Evolutionary conservation across 2,113 vertebrate genomes (phyloP).

Genomic region (Cyrtonyx montezumae): DNA sequence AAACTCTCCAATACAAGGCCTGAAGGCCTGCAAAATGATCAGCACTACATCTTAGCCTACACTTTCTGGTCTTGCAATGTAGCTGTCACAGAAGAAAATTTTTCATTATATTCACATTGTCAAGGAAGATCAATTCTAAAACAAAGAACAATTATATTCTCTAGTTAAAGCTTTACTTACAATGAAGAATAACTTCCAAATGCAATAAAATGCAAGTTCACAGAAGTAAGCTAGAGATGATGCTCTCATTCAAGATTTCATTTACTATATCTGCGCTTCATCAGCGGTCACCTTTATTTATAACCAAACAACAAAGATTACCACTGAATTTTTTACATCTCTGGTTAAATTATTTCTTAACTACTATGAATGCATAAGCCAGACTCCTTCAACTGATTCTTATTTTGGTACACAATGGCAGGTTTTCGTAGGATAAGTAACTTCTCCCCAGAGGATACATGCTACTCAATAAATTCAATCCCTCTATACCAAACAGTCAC

Average conservation of each 20-base stretch:
- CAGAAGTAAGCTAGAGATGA: not conserved
- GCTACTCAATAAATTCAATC: not conserved
- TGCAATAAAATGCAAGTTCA: not conserved
- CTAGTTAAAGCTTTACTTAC: not conserved
- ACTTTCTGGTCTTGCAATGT: not conserved
- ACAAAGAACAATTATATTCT: not conserved
- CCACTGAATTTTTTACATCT: not conserved
- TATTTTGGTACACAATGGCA: not conserved
- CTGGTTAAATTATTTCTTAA: constrained; percentile 53
- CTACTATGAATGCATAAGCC: not conserved
- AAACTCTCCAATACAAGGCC: not conserved
- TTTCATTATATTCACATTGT: not conserved
- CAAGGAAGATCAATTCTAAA: not conserved
- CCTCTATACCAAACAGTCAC: not conserved
- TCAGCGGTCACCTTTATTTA: not conserved
- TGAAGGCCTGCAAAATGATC: not conserved
- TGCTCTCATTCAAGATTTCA: not conserved
- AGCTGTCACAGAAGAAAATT: not conserved
- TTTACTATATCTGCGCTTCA: not conserved
- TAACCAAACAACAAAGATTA: not conserved
- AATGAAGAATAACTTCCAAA: not conserved
- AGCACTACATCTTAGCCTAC: not conserved
- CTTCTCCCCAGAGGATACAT: not conserved
- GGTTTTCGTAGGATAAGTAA: not conserved
- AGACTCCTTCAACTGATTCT: constrained; percentile 7